phyloP scores from a whole-genome alignment of 2,888 invertebrate species.

The Microctonus brassicae region DNA sequence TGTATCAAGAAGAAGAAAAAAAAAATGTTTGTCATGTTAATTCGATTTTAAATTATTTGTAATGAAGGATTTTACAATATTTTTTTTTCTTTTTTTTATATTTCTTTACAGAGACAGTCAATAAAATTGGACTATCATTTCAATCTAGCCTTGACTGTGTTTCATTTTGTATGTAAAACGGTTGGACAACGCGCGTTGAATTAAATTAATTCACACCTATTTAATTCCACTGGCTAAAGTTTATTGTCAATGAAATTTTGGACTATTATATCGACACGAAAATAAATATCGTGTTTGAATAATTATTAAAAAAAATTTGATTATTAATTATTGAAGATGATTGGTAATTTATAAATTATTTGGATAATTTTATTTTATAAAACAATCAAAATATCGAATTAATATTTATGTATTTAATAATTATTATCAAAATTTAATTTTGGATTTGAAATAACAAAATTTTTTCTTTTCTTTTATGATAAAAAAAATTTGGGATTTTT shows the following conservation, averaged over 20 bases:
- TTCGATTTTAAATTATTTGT: neutral
- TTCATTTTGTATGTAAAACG: neutral
- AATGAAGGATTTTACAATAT: neutral
- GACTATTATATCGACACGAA: neutral
- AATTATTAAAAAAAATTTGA: too few relatives aligned
- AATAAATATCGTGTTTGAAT: neutral
- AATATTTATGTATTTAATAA: too few relatives aligned
- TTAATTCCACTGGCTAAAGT: neutral
- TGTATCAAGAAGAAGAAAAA: too few relatives aligned
- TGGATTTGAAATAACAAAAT: too few relatives aligned
- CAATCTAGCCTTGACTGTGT: constrained; percentile 52
- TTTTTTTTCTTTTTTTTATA: neutral
- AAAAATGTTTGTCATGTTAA: neutral
- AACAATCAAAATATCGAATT: too few relatives aligned
- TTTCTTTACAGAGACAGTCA: neutral
- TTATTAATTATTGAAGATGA: too few relatives aligned
- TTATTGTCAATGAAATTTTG: neutral
- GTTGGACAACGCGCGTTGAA: constrained; percentile 24
- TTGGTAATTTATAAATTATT: too few relatives aligned
- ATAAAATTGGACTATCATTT: constrained; percentile 52
- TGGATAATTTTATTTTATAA: too few relatives aligned
- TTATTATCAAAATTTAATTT: too few relatives aligned
- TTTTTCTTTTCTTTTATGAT: too few relatives aligned
- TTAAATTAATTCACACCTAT: constrained; percentile 36
- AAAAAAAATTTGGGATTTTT: too few relatives aligned